These are phyloP conservation scores for Periplaneta americana DNA, from an alignment of 1,140 invertebrate species.

Conservation along the genomic window DNA sequence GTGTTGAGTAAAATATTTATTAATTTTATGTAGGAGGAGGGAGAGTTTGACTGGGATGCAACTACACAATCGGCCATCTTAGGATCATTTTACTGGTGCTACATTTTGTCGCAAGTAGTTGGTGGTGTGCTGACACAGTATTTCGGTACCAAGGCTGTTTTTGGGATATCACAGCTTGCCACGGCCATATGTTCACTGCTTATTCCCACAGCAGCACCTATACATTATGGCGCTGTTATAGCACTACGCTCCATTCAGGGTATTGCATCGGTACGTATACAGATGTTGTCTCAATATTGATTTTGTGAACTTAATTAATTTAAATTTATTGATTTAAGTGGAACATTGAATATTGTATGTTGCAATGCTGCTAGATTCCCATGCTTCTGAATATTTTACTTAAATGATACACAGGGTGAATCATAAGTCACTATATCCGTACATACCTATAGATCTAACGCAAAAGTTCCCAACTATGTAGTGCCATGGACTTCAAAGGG, in stretches of 20 bases:
- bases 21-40: slow-evolving; percentile 27
- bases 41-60: slow-evolving; percentile 55
- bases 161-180: slow-evolving; percentile 62
- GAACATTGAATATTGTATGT: no score
- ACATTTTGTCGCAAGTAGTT: slow-evolving; percentile 58
- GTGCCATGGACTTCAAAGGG: no score
- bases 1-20: not conserved
- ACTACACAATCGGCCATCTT: slow-evolving; percentile 55
- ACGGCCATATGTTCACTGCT: slow-evolving; percentile 62
- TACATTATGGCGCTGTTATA: slow-evolving; percentile 55
- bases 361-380: no score
- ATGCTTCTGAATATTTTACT: no score
- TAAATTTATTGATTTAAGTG: no score
- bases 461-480: no score
- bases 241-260: slow-evolving; percentile 58
- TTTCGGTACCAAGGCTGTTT: slow-evolving; percentile 73
- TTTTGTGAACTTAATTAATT: no score
- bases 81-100: slow-evolving; percentile 67
- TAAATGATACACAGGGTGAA: no score
- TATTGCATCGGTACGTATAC: slow-evolving; percentile 57
- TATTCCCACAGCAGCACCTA: slow-evolving; percentile 55
- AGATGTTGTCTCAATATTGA: no score
- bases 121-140: slow-evolving; percentile 69
- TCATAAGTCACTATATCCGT: no score
- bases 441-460: no score